These are phyloP conservation scores for Piliocolobus tephrosceles DNA, from an alignment of 2,113 vertebrate genomes.

Conservation along the genomic window DNA sequence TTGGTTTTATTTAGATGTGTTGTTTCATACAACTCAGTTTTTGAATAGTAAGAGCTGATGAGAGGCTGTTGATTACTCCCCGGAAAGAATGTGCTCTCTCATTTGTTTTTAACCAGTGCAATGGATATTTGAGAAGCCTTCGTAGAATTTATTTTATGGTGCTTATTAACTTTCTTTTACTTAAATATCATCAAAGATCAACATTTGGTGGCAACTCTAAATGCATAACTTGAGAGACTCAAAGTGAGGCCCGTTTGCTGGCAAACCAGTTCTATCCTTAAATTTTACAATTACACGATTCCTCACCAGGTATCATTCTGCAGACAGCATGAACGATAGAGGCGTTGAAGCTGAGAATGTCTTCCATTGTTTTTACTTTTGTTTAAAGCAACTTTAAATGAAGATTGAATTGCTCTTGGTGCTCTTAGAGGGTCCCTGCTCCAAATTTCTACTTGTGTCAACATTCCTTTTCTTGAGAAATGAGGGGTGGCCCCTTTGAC, in stretches of 20 bases:
- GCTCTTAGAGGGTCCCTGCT: neutral
- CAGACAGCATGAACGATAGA: constrained; percentile 3
- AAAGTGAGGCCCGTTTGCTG: neutral
- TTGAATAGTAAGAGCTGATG: neutral
- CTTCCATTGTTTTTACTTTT: neutral
- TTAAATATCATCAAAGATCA: constrained; percentile 34
- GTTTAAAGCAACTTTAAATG: neutral
- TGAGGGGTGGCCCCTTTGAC: neutral
- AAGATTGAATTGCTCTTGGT: neutral
- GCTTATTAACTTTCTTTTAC: constrained; percentile 30
- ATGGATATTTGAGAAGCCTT: neutral
- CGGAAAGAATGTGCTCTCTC: neutral
- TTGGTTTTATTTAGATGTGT: neutral
- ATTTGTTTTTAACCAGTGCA: neutral
- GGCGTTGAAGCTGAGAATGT: neutral
- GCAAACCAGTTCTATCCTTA: constrained; percentile 37
- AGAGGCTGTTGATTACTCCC: neutral
- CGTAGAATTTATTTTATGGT: neutral
- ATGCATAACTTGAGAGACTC: neutral
- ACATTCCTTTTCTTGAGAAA: neutral
- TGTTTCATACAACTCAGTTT: neutral
- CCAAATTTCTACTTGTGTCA: neutral
- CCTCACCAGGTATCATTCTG: constrained; percentile 15
- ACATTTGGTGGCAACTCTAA: constrained; percentile 59
- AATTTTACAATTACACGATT: neutral